Evolutionary conservation across 2,888 invertebrate species (phyloP).

Genomic region (Caenorhabditis zanzibari): DNA sequence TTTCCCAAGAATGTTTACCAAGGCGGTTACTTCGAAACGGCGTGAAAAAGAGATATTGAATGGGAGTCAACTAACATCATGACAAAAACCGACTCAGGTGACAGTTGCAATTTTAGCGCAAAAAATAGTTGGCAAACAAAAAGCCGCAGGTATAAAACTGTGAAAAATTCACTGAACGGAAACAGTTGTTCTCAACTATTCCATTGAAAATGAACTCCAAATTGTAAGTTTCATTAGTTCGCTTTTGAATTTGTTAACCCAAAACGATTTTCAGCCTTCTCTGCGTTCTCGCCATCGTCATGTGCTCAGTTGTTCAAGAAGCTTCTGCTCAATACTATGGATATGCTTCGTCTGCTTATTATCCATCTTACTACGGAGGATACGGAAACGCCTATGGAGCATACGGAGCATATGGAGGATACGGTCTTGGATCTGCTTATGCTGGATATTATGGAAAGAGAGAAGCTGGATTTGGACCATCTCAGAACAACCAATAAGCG

Average conservation of each 20-base stretch:
- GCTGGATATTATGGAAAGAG: slow-evolving; percentile 59
- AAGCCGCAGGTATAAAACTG: no score
- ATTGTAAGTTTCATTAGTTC: slow-evolving; percentile 15
- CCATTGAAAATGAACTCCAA: slow-evolving; percentile 51
- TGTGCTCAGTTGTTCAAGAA: slow-evolving; percentile 60
- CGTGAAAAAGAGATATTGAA: slow-evolving; percentile 35
- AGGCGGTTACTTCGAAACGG: slow-evolving; percentile 51
- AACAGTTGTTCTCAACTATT: slow-evolving; percentile 24
- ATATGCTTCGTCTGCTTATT: slow-evolving; percentile 46
- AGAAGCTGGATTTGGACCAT: slow-evolving; percentile 55
- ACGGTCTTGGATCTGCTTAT: slow-evolving; percentile 47
- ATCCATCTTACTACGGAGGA: slow-evolving; percentile 50
- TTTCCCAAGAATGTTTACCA: slow-evolving; percentile 34
- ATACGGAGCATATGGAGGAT: slow-evolving; percentile 44
- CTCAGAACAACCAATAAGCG: slow-evolving; percentile 24
- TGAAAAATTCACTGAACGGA: background rate
- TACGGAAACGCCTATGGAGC: slow-evolving; percentile 40
- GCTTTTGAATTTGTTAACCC: background rate
- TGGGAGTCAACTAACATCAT: slow-evolving; percentile 16
- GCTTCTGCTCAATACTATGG: slow-evolving; percentile 53
- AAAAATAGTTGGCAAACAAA: background rate
- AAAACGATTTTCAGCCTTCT: slow-evolving; percentile 26
- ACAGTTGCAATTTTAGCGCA: background rate
- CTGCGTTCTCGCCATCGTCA: slow-evolving; percentile 51
- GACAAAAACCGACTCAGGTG: background rate